Evolutionary conservation across 2,888 invertebrate species (phyloP), one percentile per base, ranked within the genome.

Genomic region (Thecophora atra): DNA sequence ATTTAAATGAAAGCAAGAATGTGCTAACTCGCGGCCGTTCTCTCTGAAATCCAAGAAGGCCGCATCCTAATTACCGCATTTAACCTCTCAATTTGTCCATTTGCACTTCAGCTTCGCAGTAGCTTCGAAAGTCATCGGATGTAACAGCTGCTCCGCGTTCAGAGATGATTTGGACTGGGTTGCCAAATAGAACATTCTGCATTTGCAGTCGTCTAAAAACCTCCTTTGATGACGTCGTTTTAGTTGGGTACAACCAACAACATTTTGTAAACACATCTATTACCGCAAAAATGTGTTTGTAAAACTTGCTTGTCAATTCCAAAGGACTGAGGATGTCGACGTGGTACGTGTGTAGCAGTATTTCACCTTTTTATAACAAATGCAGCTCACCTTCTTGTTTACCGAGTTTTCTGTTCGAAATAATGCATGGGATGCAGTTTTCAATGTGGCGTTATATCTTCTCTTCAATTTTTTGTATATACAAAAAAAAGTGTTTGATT

Each of bases 161-260:
- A n/a, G n/a, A n/a, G n/a, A n/a, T n/a, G n/a, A n/a, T n/a, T n/a
- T n/a, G n/a, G n/a, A n/a, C n/a, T n/a, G n/a, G n/a, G n/a, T n/a
- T n/a, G n/a, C n/a, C n/a, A n/a, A n/a, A n/a, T n/a, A n/a, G n/a
- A n/a, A n/a, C n/a, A n/a, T n/a, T n/a, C n/a, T n/a, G n/a, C n/a
- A n/a, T n/a, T n/a, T n/a, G n/a, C n/a, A n/a, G n/a, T n/a, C n/a
- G n/a, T n/a, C n/a, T n/a, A n/a, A n/a, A n/a, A n/a, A n/a, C n/a
- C n/a, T n/a, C n/a, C n/a, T n/a, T n/a, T n/a, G n/a, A n/a, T n/a
- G n/a, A n/a, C 0, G 79, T 79, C 2, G 78, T 72, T 67, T 83
- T 83, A 0, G 78, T 78, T 1, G 83, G 82, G 68, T 79, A 84
- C 0, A 84, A 17, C 83, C 86, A 85, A 2, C 77, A 78, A 77